Evolutionary conservation across 2,888 invertebrate genomes (phyloP), one percentile per base, ranked within the genome.

Genomic region (Tenthredo scrophulariae): DNA sequence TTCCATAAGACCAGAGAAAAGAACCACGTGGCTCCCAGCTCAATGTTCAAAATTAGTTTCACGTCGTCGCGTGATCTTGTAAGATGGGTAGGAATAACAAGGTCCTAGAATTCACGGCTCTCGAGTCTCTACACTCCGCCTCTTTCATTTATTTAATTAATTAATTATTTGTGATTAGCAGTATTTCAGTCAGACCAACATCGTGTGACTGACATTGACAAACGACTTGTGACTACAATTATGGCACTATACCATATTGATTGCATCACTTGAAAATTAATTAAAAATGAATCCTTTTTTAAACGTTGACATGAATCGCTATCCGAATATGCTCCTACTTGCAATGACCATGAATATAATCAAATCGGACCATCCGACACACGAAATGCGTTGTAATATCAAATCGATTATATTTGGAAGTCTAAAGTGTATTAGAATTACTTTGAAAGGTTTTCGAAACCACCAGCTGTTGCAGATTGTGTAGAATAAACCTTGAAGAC

Each of bases 101-200:
- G 26, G 46, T 40, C 46, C 26, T 46, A 15, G 75, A 46, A 43
- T 26, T 40, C 4, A 46, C 46, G 18, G 26, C 40, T 46, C 26
- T 46, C 70, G 15, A 18, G 75, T 40, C 22, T 74, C 43, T 75
- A 26, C 75, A 75, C 75, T 46, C 46, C 75, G 75, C 75, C 75
- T 75, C 46, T 46, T 75, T 75, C 75, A 46, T 46, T 75, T 75
- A 75, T 46, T 75, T 40, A 15, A 75, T 33, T 75, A 75, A 75
- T 75, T 75, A 75, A 75, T 75, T 40, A 75, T 75, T 75, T 75
- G 26, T 22, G 75, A 75, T 75, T 75, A 43, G 46, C 46, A 22
- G 75, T 26, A 75, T 75, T 75, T 75, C 22, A 40, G 75, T 75
- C 46, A 22, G 46, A 26, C 40, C 75, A 43, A 75, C 40, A 75